Evolutionary conservation across 2,888 invertebrate genomes (phyloP), one percentile per base, ranked within the genome.

Genomic region (Linnaemya tessellans): DNA sequence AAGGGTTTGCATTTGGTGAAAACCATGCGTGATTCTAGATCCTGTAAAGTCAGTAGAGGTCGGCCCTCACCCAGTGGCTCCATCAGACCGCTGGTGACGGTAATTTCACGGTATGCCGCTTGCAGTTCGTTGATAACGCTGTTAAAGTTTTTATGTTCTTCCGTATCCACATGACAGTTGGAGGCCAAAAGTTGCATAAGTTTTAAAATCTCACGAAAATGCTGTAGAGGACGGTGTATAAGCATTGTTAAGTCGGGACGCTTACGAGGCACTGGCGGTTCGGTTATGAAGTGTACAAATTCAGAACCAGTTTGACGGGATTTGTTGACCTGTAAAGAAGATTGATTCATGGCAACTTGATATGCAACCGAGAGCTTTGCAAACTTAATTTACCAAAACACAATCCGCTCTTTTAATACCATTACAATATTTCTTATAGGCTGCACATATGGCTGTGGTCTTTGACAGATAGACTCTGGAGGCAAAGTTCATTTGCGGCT

Each of bases 1-100:
- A 97, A 97, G 73, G 97, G 97, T 94, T 97, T 97, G 94, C 97
- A 97, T 93, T 97, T 96, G 89, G 97, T 97, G 93, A 97, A 97
- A 89, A 97, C 97, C 91, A 97, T 94, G 89, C 97, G 94, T 90
- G 97, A 96, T 92, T 97, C 97, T 87, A 97, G 94, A 91, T 97
- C 97, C 89, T 97, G 96, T 71, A 97, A 94, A 15, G 97, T 96
- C 7, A 97, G 93, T 84, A 97, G 91, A 0, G 97, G 97, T 83
- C 96, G 94, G 0, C 97, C 97, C 89, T 97, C 97, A 18, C 96
- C 96, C 74, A 96, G 94, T 0, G 97, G 95, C 87, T 97, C 97
- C 97, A 97, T 97, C 7, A 97, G 93, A 3, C 97, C 97, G 18
- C 96, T 96, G 84, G 96, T 96, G 9, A 96, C 95, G 0, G 97